Evolutionary conservation across 1,140 invertebrate genomes (phyloP).

Genomic region (Andricus grossulariae): DNA sequence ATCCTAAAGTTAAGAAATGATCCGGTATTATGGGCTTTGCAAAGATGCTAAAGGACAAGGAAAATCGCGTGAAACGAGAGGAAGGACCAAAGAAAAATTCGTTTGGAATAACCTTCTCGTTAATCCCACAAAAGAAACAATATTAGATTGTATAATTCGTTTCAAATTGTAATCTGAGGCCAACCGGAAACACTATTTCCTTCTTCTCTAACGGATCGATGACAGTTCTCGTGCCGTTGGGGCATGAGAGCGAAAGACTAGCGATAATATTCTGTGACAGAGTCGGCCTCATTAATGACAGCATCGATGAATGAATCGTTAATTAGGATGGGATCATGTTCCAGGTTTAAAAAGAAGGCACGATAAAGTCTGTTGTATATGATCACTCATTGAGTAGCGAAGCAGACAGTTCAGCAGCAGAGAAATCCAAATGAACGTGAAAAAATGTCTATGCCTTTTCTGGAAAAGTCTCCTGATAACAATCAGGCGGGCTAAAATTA

Average conservation of each 20-base stretch:
- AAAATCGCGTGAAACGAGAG: slow-evolving; percentile 19
- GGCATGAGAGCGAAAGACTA: slow-evolving; percentile 42
- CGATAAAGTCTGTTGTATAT: slow-evolving; percentile 69
- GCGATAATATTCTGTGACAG: slow-evolving; percentile 56
- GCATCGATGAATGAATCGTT: slow-evolving; percentile 71
- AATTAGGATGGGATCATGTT: slow-evolving; percentile 70
- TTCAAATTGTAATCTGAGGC: slow-evolving; percentile 19
- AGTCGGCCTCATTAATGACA: slow-evolving; percentile 71
- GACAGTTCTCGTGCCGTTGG: background rate
- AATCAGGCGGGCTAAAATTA: slow-evolving; percentile 11
- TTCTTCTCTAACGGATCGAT: slow-evolving; percentile 7
- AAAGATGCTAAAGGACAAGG: slow-evolving; percentile 2
- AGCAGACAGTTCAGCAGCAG: background rate
- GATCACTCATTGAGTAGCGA: slow-evolving; percentile 13
- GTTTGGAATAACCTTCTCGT: slow-evolving; percentile 32
- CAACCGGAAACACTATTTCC: slow-evolving; percentile 19
- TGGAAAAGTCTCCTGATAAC: slow-evolving; percentile 10
- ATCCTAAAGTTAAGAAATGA: slow-evolving; percentile 25
- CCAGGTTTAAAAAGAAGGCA: slow-evolving; percentile 65
- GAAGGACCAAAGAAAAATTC: slow-evolving; percentile 1
- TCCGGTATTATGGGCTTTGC: slow-evolving; percentile 27
- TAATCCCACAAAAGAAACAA: slow-evolving; percentile 44
- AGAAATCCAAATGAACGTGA: background rate
- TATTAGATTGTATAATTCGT: slow-evolving; percentile 21
- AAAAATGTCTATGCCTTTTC: background rate